Evolutionary conservation across 2,888 invertebrate species (phyloP).

Genomic region (Tetropium fuscum): DNA sequence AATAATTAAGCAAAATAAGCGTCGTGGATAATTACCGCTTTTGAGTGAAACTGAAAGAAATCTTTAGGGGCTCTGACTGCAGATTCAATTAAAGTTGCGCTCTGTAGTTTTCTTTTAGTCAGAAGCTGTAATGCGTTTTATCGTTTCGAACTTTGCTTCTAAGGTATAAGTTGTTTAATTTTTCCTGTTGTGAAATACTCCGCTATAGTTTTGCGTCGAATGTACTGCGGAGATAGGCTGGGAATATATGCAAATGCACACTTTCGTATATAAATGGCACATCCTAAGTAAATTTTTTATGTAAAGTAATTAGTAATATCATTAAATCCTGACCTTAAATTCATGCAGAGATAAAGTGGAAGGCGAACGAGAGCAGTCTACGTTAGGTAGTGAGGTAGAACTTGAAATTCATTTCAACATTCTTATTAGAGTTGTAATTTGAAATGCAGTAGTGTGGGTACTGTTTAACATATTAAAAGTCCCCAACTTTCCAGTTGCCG

Average conservation of each 20-base stretch:
- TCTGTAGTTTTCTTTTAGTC: background rate
- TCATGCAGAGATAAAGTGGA: no score
- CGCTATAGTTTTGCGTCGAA: constrained; percentile 8
- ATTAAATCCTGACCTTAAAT: no score
- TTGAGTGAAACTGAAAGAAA: no score
- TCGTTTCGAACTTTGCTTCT: constrained; percentile 1
- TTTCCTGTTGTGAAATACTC: constrained; percentile 20
- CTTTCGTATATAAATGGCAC: constrained; percentile 27
- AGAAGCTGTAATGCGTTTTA: background rate
- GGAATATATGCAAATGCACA: constrained; percentile 29
- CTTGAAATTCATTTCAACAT: no score
- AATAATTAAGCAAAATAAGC: background rate
- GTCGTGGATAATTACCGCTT: no score
- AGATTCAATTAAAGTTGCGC: background rate
- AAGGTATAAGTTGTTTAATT: constrained; percentile 7
- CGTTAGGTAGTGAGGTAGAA: no score
- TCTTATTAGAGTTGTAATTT: no score
- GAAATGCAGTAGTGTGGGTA: no score
- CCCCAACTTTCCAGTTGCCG: no score
- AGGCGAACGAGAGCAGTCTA: no score
- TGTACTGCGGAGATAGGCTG: constrained; percentile 28
- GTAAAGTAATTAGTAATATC: constrained; percentile 9
- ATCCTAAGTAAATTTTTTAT: constrained; percentile 16
- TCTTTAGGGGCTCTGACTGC: no score
- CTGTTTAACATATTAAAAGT: no score